Evolutionary conservation across 2,888 invertebrate species (phyloP).

Genomic region (Lucinisca nassula): DNA sequence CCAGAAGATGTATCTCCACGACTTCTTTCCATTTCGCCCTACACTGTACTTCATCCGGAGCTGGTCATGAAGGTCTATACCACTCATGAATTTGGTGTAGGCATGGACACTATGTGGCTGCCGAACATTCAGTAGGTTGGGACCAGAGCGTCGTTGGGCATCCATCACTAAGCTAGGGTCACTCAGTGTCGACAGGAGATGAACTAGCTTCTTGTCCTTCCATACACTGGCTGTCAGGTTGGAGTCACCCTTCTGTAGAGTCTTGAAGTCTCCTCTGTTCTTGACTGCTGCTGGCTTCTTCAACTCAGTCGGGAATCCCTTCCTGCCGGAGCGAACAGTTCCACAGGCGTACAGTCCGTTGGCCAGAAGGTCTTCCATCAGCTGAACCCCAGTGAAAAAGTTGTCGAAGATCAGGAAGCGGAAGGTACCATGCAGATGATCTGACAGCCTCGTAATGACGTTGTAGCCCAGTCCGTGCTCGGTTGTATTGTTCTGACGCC

Average conservation of each 20-base stretch:
- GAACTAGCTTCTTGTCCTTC: too few relatives aligned
- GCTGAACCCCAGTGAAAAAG: conserved; percentile 24
- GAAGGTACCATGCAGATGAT: conserved; percentile 13
- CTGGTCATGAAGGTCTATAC: conserved; percentile 66
- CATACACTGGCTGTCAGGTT: too few relatives aligned
- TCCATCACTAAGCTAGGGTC: conserved; percentile 21
- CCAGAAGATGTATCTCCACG: conserved; percentile 57
- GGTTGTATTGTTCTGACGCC: too few relatives aligned
- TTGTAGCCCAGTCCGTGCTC: conserved; percentile 50
- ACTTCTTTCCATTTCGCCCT: conserved; percentile 54
- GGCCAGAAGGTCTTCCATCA: conserved; percentile 17
- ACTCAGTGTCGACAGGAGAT: conserved; percentile 51
- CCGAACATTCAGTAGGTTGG: conserved; percentile 9
- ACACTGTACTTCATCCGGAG: conserved; percentile 39
- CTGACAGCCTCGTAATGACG: conserved; percentile 32
- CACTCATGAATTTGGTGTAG: conserved; percentile 65
- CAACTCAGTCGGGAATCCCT: conserved; percentile 48
- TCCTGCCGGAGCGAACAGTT: conserved; percentile 31
- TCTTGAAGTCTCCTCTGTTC: conserved; percentile 24
- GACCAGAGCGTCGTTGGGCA: too few relatives aligned
- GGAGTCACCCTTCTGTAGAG: conserved; percentile 21
- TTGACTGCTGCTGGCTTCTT: conserved; percentile 42
- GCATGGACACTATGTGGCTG: conserved; percentile 47
- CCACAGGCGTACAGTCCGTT: conserved; percentile 53
- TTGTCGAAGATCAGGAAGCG: too few relatives aligned